Evolutionary conservation across 2,888 invertebrate species (phyloP), one percentile per base, ranked within the genome.

Genomic region (Andrena haemorrhoa): DNA sequence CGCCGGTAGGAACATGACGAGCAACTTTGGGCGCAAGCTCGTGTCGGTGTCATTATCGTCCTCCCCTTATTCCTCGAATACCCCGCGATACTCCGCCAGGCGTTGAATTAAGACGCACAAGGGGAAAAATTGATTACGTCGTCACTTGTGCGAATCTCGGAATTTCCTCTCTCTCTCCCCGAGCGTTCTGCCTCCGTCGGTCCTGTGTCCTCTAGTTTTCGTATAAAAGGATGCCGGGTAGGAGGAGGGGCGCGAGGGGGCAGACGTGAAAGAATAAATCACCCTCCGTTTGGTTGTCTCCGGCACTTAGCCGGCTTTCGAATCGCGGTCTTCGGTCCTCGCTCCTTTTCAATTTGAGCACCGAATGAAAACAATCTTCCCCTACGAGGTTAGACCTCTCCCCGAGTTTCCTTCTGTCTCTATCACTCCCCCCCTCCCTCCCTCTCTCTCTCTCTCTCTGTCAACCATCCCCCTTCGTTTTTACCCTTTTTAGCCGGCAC

Each of bases 301-400:
- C 76, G 88, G 85, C 85, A 83, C 89, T 86, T 86, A 86, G 89
- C 87, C 75, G 84, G 83, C 83, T 85, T 85, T 85, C 83, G 86
- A 83, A 79, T 83, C 88, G 86, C 82, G 84, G 83, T 83, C 83
- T 86, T 86, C 84, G 77, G 83, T 84, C 82, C 88, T 88, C 89
- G 89, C 87, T 91, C 90, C 91, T 89, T 90, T 91, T 91, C 91
- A 91, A 91, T 91, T 90, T 89, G 89, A 90, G 85, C 88, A 86
- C 85, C 90, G 89, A 91, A 91, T 91, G 90, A 90, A 91, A 91
- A 91, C 91, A 91, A 91, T 91, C 91, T 90, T 90, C 87, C 89
- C 89, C 86, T 85, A 85, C 86, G 87, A 91, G 86, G 89, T 90
- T 89, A 89, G 87, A 85, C 72, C 71, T 79, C 82, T 56, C 80